These are phyloP conservation scores for Ptychobarbus kaznakovi DNA, from an alignment of 2,797 vertebrate species.

Conservation along the genomic window DNA sequence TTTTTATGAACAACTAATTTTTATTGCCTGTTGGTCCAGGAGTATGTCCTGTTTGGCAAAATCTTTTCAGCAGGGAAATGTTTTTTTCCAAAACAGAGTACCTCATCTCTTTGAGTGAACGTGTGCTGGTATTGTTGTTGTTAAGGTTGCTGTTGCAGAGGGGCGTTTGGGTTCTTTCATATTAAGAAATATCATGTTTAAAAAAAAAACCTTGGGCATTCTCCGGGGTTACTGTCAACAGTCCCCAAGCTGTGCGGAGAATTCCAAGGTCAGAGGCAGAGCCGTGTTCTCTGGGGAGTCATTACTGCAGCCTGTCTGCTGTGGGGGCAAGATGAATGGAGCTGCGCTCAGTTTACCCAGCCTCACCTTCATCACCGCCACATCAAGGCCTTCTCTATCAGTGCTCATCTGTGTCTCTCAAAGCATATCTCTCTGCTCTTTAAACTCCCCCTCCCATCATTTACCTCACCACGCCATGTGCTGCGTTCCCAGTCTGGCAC, in stretches of 20 bases:
- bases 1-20: not conserved
- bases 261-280: slow-evolving; percentile 36
- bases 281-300: slow-evolving; percentile 36
- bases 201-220: not conserved
- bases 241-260: slow-evolving; percentile 13
- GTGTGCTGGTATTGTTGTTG: not conserved
- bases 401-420: slow-evolving; percentile 1
- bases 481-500: not conserved
- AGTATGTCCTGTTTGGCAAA: not conserved
- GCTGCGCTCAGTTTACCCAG: not conserved
- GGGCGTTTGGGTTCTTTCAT: not conserved
- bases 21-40: not conserved
- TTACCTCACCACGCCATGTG: not conserved
- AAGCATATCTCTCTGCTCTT: slow-evolving; percentile 17
- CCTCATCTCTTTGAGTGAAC: not conserved
- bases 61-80: not conserved
- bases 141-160: not conserved
- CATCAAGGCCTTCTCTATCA: slow-evolving; percentile 28
- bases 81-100: not conserved
- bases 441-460: not conserved
- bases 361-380: slow-evolving; percentile 7
- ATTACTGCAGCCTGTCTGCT: slow-evolving; percentile 30
- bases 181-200: slow-evolving; percentile 12
- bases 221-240: slow-evolving; percentile 29
- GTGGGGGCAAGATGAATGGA: slow-evolving; percentile 38